Evolutionary conservation across 2,113 vertebrate species (phyloP).

Genomic region (Phaethornis superciliosus): DNA sequence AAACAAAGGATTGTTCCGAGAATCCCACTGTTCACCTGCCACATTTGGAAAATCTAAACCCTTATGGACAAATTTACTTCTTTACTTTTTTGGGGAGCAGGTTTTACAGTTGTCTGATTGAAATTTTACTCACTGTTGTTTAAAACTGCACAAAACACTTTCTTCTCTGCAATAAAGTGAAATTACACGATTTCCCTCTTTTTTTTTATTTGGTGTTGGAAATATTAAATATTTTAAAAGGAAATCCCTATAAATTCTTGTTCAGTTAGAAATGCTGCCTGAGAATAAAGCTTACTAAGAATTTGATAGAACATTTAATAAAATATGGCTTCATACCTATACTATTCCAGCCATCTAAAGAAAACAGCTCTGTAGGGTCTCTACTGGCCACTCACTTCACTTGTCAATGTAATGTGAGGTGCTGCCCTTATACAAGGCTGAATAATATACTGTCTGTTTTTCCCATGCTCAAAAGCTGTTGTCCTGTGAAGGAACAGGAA

Average conservation of each 20-base stretch:
- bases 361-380: not conserved
- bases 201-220: not conserved
- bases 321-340: not conserved
- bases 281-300: not conserved
- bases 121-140: not conserved
- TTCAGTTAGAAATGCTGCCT: not conserved
- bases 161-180: not conserved
- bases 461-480: not conserved
- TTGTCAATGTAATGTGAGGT: not conserved
- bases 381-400: not conserved
- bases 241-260: not conserved
- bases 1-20: not conserved
- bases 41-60: no score
- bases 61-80: not conserved
- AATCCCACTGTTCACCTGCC: not conserved
- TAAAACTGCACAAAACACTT: not conserved
- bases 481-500: not conserved
- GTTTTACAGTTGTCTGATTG: not conserved
- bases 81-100: not conserved
- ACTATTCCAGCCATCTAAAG: not conserved
- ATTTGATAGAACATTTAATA: not conserved
- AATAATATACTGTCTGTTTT: not conserved
- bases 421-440: not conserved
- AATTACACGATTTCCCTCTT: not conserved
- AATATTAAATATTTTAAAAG: not conserved